Conservation (phyloP, 1,140 invertebrate genomes). For the Pinna nobilis region DNA sequence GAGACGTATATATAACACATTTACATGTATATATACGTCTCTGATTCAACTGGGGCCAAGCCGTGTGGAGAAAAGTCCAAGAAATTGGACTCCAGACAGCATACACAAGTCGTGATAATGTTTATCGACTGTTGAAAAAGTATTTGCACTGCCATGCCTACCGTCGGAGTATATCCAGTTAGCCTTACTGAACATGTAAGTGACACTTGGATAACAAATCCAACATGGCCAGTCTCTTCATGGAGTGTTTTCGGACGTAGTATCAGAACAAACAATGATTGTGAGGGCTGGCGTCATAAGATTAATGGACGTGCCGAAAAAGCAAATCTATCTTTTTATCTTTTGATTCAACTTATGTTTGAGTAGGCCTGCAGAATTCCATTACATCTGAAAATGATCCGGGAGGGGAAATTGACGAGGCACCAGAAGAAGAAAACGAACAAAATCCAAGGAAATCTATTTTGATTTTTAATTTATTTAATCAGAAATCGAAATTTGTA, state of each 20-base stretch:
- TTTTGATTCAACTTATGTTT: neutral
- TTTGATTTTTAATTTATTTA: too few species aligned
- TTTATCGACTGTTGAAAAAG: neutral
- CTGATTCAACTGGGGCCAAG: neutral
- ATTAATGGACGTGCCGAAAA: neutral
- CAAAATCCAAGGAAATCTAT: neutral
- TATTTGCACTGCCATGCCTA: conserved; percentile 20
- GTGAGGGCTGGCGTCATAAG: conserved; percentile 10
- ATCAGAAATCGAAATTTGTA: too few species aligned
- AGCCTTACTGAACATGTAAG: conserved; percentile 19
- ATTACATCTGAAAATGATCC: neutral
- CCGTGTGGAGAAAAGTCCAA: too few species aligned
- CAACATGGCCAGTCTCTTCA: neutral
- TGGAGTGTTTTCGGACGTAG: neutral
- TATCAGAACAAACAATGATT: conserved; percentile 17
- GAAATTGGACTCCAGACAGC: conserved; percentile 16
- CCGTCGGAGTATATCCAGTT: conserved; percentile 7
- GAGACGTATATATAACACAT: neutral
- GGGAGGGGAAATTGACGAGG: conserved; percentile 7
- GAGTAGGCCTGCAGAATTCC: conserved; percentile 3
- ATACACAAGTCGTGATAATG: conserved; percentile 7
- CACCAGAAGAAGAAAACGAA: neutral
- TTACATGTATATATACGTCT: neutral
- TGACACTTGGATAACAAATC: conserved; percentile 8
- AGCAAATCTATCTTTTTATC: conserved; percentile 5